A percentile compares a stretch with the other conserved stretches of the same genome.
These are phyloP conservation scores for Oxygymnocypris stewartii DNA, from an alignment of 2,113 vertebrate genomes.

Conservation along the genomic window DNA sequence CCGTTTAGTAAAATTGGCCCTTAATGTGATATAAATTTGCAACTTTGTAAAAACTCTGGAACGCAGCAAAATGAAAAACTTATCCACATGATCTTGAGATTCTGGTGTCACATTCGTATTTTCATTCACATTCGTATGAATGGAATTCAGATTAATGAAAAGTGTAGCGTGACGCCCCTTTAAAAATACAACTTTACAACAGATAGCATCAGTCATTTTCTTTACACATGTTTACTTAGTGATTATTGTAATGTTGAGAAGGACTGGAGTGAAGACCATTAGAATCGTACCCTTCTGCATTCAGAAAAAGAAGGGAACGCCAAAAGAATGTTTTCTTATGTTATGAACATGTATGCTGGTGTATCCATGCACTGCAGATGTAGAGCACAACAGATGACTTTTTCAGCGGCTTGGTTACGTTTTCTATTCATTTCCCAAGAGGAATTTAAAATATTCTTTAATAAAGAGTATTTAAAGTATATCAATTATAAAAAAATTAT, in stretches of 20 bases:
- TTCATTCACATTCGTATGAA: neutral
- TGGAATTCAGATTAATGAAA: neutral
- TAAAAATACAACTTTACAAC: neutral
- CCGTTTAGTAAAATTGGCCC: too few relatives aligned
- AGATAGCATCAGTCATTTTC: neutral
- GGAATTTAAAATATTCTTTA: neutral
- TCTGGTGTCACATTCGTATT: neutral
- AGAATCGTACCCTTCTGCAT: neutral
- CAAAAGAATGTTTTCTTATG: neutral
- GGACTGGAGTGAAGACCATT: neutral
- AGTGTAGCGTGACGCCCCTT: neutral
- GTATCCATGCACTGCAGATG: neutral
- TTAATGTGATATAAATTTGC: too few relatives aligned
- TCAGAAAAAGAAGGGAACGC: neutral
- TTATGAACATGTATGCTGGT: neutral
- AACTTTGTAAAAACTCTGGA: neutral
- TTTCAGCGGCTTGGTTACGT: neutral
- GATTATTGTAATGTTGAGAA: neutral
- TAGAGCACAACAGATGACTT: neutral
- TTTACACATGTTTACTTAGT: neutral
- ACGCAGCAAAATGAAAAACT: neutral
- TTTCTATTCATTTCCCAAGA: neutral
- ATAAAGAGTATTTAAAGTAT: neutral
- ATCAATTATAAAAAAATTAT: too few relatives aligned
- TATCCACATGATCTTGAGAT: neutral